Evolutionary conservation across 2,888 invertebrate genomes (phyloP).

Genomic region (Furcula furcula): DNA sequence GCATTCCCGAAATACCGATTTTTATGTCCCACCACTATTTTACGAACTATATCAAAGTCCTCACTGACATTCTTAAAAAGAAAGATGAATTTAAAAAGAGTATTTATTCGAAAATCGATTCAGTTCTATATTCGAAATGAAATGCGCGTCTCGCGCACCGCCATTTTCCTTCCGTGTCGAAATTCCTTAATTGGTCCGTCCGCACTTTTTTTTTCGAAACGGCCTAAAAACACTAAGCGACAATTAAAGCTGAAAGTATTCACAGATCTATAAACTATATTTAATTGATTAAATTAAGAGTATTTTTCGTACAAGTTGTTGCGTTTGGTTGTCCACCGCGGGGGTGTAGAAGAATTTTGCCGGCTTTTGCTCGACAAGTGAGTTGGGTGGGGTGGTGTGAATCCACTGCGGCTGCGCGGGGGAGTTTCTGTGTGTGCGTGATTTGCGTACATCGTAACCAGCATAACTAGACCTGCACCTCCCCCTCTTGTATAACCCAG

Average conservation of each 20-base stretch:
- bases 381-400: slow-evolving; percentile 66
- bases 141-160: slow-evolving; percentile 49
- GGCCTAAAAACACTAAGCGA: slow-evolving; percentile 52
- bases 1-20: slow-evolving; percentile 60
- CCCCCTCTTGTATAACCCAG: slow-evolving; percentile 29
- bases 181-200: slow-evolving; percentile 37
- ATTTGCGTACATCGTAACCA: slow-evolving; percentile 60
- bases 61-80: slow-evolving; percentile 50
- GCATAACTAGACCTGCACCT: slow-evolving; percentile 39
- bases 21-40: slow-evolving; percentile 49
- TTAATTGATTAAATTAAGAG: slow-evolving; percentile 35
- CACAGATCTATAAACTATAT: slow-evolving; percentile 35
- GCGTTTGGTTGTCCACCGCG: slow-evolving; percentile 67
- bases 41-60: slow-evolving; percentile 43
- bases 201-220: slow-evolving; percentile 29
- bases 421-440: slow-evolving; percentile 57
- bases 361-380: slow-evolving; percentile 63
- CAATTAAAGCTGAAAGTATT: slow-evolving; percentile 35
- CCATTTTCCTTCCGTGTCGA: slow-evolving; percentile 62
- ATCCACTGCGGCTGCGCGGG: slow-evolving; percentile 64
- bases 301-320: slow-evolving; percentile 60
- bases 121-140: slow-evolving; percentile 41
- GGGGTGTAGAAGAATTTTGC: slow-evolving; percentile 75
- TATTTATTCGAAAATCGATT: slow-evolving; percentile 27
- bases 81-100: slow-evolving; percentile 15